Evolutionary conservation across 1,140 invertebrate genomes (phyloP), one percentile per base, ranked within the genome.

Genomic region (Drosophila punjabiensis): DNA sequence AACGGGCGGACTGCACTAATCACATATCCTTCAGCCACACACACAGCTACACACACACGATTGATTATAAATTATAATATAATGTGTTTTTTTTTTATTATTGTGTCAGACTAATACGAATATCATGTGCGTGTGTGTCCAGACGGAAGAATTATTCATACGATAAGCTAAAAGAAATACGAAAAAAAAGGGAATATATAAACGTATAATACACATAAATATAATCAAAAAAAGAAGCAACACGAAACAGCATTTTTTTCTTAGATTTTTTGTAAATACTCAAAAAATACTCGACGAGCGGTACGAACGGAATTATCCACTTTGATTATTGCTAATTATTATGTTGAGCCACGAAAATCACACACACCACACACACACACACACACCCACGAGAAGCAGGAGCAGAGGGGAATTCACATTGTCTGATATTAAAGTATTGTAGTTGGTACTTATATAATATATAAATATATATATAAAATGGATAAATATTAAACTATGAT

Each of bases 341-440:
- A 77, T 78, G 78, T 85, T 85, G 64, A 68, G 64, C 28, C 43
- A 45, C 24, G 5, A 65, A 79, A 66, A 52, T 24, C 33, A 11
- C 52, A 68, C 68, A 30, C n/a, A 60, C 47, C 52, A 68, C 68
- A 30, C n/a, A 60, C 47, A 55, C 60, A 37, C 33, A 30, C 62
- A 55, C 45, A 52, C 16, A 59, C 59, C 14, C 39, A 69, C 43
- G 47, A 48, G 14, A 45, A 50, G 43, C 14, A 37, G 13, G 50
- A 69, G 14, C 20, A 35, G 32, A 55, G 47, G 56, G 18, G 18
- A 62, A 79, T 63, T 74, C 62, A 74, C 63, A 81, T 81, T 88
- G 85, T 88, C 84, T 88, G 84, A 88, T 84, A 88, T 84, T 81
- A 89, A 88, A 88, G 84, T 88, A 88, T 88, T 88, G 84, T 88